These are phyloP conservation scores for Sphinx pinastri DNA, from an alignment of 2,888 invertebrate species.

Conservation along the genomic window DNA sequence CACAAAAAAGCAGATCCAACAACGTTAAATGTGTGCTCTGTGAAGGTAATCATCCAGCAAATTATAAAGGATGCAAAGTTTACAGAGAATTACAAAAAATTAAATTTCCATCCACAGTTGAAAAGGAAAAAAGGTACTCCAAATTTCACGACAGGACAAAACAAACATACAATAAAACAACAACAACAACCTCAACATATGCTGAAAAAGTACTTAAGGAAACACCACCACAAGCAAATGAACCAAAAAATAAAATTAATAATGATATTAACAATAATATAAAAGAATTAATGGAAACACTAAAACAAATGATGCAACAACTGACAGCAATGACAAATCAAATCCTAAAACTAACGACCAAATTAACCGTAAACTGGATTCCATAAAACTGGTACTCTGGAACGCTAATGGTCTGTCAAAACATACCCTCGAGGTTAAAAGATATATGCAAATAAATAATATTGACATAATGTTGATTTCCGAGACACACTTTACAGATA, in stretches of 20 bases:
- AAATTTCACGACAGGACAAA: background rate
- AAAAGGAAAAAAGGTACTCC: background rate
- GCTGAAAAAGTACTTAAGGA: too few relatives aligned
- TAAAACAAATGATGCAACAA: constrained; percentile 15
- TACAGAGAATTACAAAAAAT: constrained; percentile 36
- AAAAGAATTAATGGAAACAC: background rate
- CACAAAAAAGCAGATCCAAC: constrained; percentile 34
- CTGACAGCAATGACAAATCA: constrained; percentile 18
- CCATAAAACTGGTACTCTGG: constrained; percentile 36
- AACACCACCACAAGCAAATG: too few relatives aligned
- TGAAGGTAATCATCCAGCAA: constrained; percentile 41
- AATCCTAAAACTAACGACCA: constrained; percentile 28
- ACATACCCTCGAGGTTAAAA: constrained; percentile 32
- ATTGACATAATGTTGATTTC: constrained; percentile 38
- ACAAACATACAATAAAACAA: constrained; percentile 6
- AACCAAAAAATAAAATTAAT: constrained; percentile 15
- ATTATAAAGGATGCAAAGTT: constrained; percentile 30
- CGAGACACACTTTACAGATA: constrained; percentile 38
- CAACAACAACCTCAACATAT: too few relatives aligned
- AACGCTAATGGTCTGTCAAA: constrained; percentile 40
- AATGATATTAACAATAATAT: constrained; percentile 9
- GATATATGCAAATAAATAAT: constrained; percentile 30
- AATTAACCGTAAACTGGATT: constrained; percentile 18
- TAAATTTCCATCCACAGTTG: constrained; percentile 26
- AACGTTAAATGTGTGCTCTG: constrained; percentile 40